Base-by-base conservation (phyloP, 2,888 invertebrate genomes). In the Troides helena region DNA sequence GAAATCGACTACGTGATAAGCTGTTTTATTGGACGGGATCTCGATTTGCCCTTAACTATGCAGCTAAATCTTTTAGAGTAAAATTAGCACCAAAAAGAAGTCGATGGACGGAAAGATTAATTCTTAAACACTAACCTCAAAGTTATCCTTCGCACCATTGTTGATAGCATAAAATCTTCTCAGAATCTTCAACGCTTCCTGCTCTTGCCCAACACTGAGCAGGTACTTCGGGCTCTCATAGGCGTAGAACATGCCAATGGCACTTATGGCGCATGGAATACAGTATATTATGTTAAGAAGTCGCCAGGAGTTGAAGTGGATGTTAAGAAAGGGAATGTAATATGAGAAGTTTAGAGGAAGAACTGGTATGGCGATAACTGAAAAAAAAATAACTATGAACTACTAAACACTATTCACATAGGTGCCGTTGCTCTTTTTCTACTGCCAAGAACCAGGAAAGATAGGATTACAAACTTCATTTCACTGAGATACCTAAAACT, bases 191-290 rank as follows among this genome's bases (percentile, higher is more conserved):
- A 96, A 77, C 0, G 96, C 95, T 68, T 94, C 89, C 0, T 93
- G 87, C 2, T 86, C 79, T 2, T 78, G 90, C 87, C 95, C 86
- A 89, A 94, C 63, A 92, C 93, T 86, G 14, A 96, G 87, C 62
- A 95, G 86, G 78, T 95, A 97, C 81, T 96, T 96, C 0, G 97
- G 97, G 73, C 96, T 97, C 83, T 97, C 97, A 0, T 95, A 96
- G 12, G 94, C 87, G 50, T 83, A 87, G 0, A 88, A 82, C 0
- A 95, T 83, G 1, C 94, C 93, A 0, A 94, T 17, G 0, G 95
- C 93, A 0, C 95, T 94, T 0, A 95, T 39, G 0, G 95, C 79
- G 71, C 95, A 94, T 0, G 97, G 94, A 0, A 95, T 25, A 0
- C 94, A 93, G 75, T 95, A 94, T 0, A 95, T 80, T 0, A 95